phyloP scores from a whole-genome alignment of 92 coral and sea anemone species.

The Epizoanthus rinbou region DNA sequence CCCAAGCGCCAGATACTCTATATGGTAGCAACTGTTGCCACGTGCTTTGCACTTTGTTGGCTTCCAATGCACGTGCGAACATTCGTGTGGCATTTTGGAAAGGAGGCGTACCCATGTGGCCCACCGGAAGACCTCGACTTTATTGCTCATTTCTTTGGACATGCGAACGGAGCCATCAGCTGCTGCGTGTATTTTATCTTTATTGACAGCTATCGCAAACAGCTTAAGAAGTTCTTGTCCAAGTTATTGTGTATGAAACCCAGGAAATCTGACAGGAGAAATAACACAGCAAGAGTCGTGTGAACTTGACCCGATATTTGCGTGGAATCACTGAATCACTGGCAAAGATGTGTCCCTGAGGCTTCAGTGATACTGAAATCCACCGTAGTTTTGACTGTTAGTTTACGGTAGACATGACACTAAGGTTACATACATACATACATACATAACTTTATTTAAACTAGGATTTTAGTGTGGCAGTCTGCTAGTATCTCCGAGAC shows the following conservation, averaged over 20 bases:
- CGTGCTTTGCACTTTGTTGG: conserved; percentile 44
- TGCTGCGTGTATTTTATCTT: conserved; percentile 23
- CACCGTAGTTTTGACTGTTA: no score
- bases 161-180: conserved; percentile 17
- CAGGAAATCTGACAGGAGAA: not conserved
- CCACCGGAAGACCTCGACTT: conserved; percentile 11
- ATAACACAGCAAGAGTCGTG: conserved; percentile 19
- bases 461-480: no score
- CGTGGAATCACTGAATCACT: no score
- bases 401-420: no score
- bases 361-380: no score
- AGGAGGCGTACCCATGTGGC: conserved; percentile 25
- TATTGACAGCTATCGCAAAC: conserved; percentile 32
- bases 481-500: no score
- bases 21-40: conserved; percentile 33
- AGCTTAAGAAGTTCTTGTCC: conserved; percentile 15
- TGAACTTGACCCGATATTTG: not conserved
- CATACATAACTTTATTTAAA: no score
- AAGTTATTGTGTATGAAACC: conserved; percentile 5
- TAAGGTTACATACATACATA: no score
- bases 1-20: conserved; percentile 22
- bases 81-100: conserved; percentile 35
- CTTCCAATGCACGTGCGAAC: conserved; percentile 43
- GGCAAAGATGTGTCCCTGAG: no score
- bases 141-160: conserved; percentile 31